Evolutionary conservation across 2,797 vertebrate genomes (phyloP), one percentile per base, ranked within the genome.

Genomic region (Betta splendens): DNA sequence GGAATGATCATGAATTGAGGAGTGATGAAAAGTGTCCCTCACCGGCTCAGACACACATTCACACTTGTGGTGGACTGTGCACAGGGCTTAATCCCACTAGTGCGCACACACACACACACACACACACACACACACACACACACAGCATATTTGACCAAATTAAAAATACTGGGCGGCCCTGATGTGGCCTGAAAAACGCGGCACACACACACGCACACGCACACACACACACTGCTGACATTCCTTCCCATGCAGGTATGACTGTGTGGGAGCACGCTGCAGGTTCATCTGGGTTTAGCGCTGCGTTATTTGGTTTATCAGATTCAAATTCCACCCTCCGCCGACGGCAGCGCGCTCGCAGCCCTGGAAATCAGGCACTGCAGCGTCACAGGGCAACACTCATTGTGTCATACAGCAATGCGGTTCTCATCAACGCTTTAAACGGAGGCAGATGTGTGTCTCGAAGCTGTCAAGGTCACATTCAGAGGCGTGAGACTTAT

Each of bases 181-280:
- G 21, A 51, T 37, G 38, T 4, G 45, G 26, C 55, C 48, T 76
- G 65, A 72, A 72, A 52, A 57, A 68, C 5, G 20, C 28, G 29
- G 7, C 3, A 29, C 52, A 54, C 72, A 49, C 60, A 35, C 75
- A 88, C 86, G 71, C 65, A 88, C 84, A 87, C 86, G n/a, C n/a
- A n/a, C n/a, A n/a, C n/a, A n/a, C 87, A 7, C 75, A 7, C 33
- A 32, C 52, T 89, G 83, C 86, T 87, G 73, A 80, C 81, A 86
- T 88, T 89, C 84, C 72, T 72, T 54, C 66, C 77, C 63, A 58
- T 56, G 53, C 80, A 80, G 69, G 60, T 75, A 62, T n/a, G 62
- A 47, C 10, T 63, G 64, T 20, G 44, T 18, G 36, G 58, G 55
- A 45, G 32, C 32, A 3, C 32, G 11, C 20, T 22, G 20, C 46